Base-by-base conservation (phyloP, 2,797 vertebrate genomes). In the Sebastes aleutianus region DNA sequence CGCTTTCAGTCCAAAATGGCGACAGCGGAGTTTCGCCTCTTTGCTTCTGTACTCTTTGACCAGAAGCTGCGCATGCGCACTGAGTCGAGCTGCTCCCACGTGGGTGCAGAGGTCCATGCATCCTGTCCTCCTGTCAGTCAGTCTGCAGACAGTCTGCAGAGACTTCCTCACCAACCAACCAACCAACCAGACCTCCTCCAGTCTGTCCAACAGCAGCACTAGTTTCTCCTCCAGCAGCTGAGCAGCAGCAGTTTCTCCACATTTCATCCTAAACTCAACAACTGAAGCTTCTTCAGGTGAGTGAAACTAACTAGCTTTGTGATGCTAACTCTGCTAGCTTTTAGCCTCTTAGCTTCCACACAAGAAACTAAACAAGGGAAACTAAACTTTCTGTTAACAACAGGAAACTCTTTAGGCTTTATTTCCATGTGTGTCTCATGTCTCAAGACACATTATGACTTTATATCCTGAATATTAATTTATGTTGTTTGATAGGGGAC, bases 1-100 rank as follows among this genome's bases (percentile, higher is more conserved):
- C 36, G 13, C 13, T 39, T 39, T 39, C 36, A 39, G 36, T 39
- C 36, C 36, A 39, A 39, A 39, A 39, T 39, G 36, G 36, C 36
- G 36, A 0, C 12, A 13, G 36, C 36, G 36, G 39, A 47, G 43
- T 50, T 50, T 50, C 18, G 6, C 7, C 18, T 50, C 47, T 50
- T 50, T 50, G 18, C 47, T 3, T 20, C 18, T 0, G 1, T 20
- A 8, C 47, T 2, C 47, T 20, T 6, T 50, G 2, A 50, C 0
- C 47, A 20, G 47, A 50, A 50, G 47, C 1, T 6, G 85, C 93
- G 91, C 93, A 92, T 93, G 92, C 93, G 93, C 74, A 56, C 4
- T 22, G 0, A 4, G 16, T 29, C 0, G 1, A n/a, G 70, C 12
- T 9, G 26, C 8, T 47, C 85, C 54, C 90, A 83, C 75, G 87